These are phyloP conservation scores for Pogonomyrmex californicus DNA, from an alignment of 1,140 invertebrate genomes.

Conservation along the genomic window DNA sequence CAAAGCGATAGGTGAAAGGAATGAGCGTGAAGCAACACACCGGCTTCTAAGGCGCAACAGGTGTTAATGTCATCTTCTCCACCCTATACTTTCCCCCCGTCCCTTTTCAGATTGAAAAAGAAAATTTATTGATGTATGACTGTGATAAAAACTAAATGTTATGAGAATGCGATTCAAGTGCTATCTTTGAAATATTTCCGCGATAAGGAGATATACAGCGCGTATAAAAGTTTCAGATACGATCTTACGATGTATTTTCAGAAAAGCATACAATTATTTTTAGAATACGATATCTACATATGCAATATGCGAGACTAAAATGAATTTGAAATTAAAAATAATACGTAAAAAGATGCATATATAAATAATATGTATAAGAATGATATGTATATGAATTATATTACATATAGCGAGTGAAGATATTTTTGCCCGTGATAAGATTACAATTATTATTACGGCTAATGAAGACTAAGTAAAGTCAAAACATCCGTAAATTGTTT, in stretches of 20 bases:
- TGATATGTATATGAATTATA: too few relatives aligned
- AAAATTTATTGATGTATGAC: background rate
- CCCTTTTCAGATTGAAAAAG: background rate
- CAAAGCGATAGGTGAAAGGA: constrained; percentile 67
- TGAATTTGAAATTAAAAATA: background rate
- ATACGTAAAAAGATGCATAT: background rate
- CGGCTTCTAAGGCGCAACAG: constrained; percentile 36
- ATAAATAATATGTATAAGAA: background rate
- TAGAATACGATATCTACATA: background rate
- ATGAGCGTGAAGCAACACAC: constrained; percentile 35
- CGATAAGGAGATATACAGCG: background rate
- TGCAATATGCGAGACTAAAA: background rate
- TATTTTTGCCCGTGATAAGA: too few relatives aligned
- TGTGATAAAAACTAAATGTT: background rate
- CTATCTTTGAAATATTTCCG: background rate
- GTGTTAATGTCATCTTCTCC: constrained; percentile 53
- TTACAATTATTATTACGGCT: too few relatives aligned
- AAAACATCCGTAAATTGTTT: too few relatives aligned
- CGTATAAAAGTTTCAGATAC: background rate
- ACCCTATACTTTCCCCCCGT: constrained; percentile 1
- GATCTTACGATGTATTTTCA: background rate
- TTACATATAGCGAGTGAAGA: too few relatives aligned
- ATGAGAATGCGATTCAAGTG: background rate
- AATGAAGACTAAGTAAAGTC: too few relatives aligned
- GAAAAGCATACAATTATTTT: background rate